Conservation (phyloP, 2,888 invertebrate species). For the Odontocolon sp. region DNA sequence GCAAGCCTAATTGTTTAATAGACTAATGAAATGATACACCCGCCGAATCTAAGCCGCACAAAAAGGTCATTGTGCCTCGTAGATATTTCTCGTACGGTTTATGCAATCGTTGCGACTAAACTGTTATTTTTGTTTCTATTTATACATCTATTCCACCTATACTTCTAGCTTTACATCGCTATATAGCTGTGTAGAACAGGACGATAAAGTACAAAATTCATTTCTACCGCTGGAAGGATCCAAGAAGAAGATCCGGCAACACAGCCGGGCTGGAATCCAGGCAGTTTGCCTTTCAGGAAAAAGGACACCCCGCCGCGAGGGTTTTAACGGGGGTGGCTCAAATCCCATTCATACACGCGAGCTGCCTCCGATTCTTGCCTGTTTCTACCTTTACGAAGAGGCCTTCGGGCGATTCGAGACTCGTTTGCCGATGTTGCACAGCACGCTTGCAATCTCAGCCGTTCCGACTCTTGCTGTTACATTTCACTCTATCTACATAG, state of each 20-base stretch:
- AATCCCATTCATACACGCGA: constrained; percentile 67
- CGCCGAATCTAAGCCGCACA: constrained; percentile 73
- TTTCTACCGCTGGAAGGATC: constrained; percentile 19
- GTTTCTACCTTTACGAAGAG: background rate
- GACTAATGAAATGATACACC: constrained; percentile 76
- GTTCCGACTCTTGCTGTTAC: too few relatives aligned
- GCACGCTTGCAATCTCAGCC: background rate
- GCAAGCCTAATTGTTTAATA: constrained; percentile 74
- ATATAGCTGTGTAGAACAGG: too few relatives aligned
- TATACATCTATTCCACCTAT: background rate
- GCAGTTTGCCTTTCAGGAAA: constrained; percentile 67
- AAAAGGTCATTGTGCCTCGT: constrained; percentile 61
- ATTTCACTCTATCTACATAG: background rate
- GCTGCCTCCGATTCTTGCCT: background rate
- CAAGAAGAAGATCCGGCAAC: constrained; percentile 68
- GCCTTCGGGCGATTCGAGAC: background rate
- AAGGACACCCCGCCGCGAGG: constrained; percentile 75
- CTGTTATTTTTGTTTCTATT: background rate
- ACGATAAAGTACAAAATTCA: too few relatives aligned
- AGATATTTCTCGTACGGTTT: background rate
- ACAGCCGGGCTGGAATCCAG: constrained; percentile 65
- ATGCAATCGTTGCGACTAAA: background rate
- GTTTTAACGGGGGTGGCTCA: constrained; percentile 73
- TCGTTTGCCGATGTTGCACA: background rate
- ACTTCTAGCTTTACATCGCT: too few relatives aligned